phyloP scores from a whole-genome alignment of 2,113 vertebrate species.

The Leptobrachium leishanense region DNA sequence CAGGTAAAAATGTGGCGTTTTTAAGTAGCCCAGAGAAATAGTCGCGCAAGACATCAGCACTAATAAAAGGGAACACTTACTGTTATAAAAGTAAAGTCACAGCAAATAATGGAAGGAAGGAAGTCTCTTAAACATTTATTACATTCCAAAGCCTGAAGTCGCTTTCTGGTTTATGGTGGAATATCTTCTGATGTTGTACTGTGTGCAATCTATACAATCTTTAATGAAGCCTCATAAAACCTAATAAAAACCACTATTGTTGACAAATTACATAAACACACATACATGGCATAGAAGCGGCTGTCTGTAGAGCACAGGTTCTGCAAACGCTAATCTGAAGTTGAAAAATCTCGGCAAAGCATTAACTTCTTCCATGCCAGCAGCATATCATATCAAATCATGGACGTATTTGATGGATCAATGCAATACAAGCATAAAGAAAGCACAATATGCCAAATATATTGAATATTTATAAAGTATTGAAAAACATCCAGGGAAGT shows the following conservation, averaged over 20 bases:
- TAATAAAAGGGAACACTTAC: constrained; percentile 80
- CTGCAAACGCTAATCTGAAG: not conserved
- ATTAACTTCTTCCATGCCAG: constrained; percentile 3
- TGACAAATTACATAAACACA: constrained; percentile 71
- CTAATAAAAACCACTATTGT: constrained; percentile 81
- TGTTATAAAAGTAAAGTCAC: constrained; percentile 78
- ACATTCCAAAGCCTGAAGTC: constrained; percentile 84
- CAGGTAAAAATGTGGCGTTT: constrained; percentile 72
- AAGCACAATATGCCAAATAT: too few relatives aligned
- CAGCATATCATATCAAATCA: not conserved
- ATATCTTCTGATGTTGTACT: constrained; percentile 87
- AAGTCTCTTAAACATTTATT: constrained; percentile 91
- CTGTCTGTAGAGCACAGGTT: constrained; percentile 23
- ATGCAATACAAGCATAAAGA: too few relatives aligned
- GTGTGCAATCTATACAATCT: constrained; percentile 75
- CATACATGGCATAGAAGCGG: constrained; percentile 51
- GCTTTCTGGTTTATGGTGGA: constrained; percentile 74
- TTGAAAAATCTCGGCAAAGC: constrained; percentile 1
- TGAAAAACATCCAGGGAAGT: too few relatives aligned
- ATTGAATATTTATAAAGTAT: too few relatives aligned
- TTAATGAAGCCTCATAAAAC: constrained; percentile 89
- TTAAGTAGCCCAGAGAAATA: constrained; percentile 68
- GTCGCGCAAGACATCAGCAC: constrained; percentile 78
- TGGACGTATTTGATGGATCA: too few relatives aligned
- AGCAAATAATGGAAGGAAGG: constrained; percentile 86